Conservation (phyloP, 1,140 invertebrate species). For the Stegodyphus mimosarum region DNA sequence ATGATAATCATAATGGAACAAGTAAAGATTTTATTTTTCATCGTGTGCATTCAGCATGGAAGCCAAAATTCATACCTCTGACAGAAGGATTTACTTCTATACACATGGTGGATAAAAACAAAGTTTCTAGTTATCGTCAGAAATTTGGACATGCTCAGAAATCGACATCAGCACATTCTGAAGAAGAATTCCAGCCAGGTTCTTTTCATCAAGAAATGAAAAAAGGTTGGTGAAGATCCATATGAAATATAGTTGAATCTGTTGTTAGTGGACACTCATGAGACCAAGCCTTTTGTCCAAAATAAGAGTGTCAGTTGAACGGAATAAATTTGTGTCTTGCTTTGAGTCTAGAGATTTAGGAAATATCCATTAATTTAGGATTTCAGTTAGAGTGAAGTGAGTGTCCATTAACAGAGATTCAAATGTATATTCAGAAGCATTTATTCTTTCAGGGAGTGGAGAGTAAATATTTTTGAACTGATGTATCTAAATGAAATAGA, state of each 20-base stretch:
- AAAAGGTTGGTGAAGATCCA: slow-evolving; percentile 6
- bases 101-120: slow-evolving; percentile 74
- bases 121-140: slow-evolving; percentile 34
- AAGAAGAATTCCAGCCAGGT: slow-evolving; percentile 59
- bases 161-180: slow-evolving; percentile 47
- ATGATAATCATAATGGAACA: slow-evolving; percentile 36
- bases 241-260: too few relatives aligned
- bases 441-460: too few relatives aligned
- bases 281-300: too few relatives aligned
- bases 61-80: slow-evolving; percentile 76
- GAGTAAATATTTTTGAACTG: too few relatives aligned
- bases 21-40: slow-evolving; percentile 54
- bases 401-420: not conserved
- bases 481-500: too few relatives aligned
- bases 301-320: too few relatives aligned
- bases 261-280: too few relatives aligned
- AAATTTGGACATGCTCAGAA: slow-evolving; percentile 44
- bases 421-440: too few relatives aligned
- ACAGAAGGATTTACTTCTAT: slow-evolving; percentile 79
- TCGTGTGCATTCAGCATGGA: slow-evolving; percentile 66
- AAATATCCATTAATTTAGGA: not conserved
- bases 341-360: not conserved
- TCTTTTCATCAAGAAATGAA: slow-evolving; percentile 44
- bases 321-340: too few relatives aligned
- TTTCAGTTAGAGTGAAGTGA: not conserved